Evolutionary conservation across 23 tunicate species (phyloP).

Genomic region (Styela plicata): DNA sequence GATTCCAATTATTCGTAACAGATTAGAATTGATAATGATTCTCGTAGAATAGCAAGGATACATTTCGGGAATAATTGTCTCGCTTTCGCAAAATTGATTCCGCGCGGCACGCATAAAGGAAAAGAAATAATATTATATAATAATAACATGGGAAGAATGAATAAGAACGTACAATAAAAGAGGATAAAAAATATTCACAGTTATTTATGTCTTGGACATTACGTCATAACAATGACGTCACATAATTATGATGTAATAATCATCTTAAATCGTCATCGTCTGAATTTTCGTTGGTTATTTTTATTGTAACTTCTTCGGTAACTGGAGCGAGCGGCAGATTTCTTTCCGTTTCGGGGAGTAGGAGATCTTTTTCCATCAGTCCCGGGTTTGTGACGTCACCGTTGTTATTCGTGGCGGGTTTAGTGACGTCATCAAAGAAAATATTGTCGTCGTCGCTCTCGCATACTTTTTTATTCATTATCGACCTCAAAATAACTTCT

Average conservation of each 20-base stretch:
- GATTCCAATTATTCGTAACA: too few species aligned
- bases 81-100: too few species aligned
- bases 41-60: too few species aligned
- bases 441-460: constrained; percentile 7
- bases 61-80: too few species aligned
- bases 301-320: not conserved
- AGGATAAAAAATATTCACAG: too few species aligned
- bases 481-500: constrained; percentile 33
- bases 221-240: not conserved
- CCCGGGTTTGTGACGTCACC: constrained; percentile 15
- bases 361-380: constrained; percentile 7
- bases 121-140: too few species aligned
- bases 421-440: constrained; percentile 3
- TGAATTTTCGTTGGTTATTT: not conserved
- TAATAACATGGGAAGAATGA: too few species aligned
- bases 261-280: not conserved
- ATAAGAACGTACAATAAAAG: too few species aligned
- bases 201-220: too few species aligned
- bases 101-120: too few species aligned
- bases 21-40: too few species aligned
- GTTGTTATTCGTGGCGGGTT: not conserved
- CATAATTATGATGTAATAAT: not conserved
- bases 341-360: constrained; percentile 19
- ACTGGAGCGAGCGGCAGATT: not conserved
- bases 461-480: not conserved